These are phyloP conservation scores for Gadus chalcogrammus DNA, from an alignment of 2,113 vertebrate species.

Conservation along the genomic window DNA sequence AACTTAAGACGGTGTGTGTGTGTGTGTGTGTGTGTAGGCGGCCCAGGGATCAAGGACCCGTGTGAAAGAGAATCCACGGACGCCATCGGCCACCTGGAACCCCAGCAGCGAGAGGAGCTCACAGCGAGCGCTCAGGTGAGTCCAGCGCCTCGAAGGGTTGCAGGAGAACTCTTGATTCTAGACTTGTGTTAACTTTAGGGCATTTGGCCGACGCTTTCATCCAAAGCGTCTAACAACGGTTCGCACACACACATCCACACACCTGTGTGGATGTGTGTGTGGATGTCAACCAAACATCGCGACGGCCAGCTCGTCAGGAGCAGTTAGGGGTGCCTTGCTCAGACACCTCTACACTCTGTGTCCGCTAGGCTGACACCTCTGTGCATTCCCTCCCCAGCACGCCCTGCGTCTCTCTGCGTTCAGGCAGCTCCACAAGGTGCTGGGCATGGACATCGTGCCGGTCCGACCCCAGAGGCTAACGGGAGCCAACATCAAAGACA, in stretches of 20 bases:
- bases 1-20: neutral
- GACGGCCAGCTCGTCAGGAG: too few species aligned
- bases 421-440: constrained; percentile 89
- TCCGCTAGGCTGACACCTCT: too few species aligned
- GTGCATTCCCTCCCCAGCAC: constrained; percentile 67
- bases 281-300: neutral
- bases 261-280: too few species aligned
- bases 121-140: constrained; percentile 90
- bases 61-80: constrained; percentile 90
- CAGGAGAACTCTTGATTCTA: neutral
- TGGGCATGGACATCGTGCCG: constrained; percentile 89
- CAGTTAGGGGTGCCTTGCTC: too few species aligned
- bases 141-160: neutral
- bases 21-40: constrained; percentile 46
- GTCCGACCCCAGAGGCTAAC: constrained; percentile 79
- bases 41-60: constrained; percentile 91
- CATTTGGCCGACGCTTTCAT: too few species aligned
- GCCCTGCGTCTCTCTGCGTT: constrained; percentile 90
- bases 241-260: too few species aligned
- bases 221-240: too few species aligned
- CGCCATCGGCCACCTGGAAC: constrained; percentile 78
- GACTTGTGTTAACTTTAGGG: too few species aligned
- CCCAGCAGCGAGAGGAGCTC: constrained; percentile 92
- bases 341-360: too few species aligned
- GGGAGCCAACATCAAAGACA: constrained; percentile 63